Base-by-base conservation (phyloP, 2,797 vertebrate genomes). In the Eurystomus glaucurus region DNA sequence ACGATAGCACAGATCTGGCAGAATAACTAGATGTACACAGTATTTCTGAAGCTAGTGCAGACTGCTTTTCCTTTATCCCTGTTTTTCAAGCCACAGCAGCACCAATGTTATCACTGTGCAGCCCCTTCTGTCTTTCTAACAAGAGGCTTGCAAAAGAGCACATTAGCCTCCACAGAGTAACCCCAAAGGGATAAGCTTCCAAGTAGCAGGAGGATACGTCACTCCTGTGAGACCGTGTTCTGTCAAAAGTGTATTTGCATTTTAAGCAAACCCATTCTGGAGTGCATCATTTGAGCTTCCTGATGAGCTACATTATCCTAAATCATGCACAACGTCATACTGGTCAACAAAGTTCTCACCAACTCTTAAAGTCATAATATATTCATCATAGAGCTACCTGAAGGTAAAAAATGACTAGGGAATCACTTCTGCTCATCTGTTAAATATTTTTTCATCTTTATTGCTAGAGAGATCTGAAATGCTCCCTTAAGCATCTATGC, bases 191-290 rank as follows among this genome's bases (percentile, higher is more conserved):
- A 50, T 11, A 58, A 10, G 20, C 33, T 70, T 74, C 71, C 41
- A 64, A 37, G 25, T 0, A 84, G n/a, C n/a, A 68, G 0, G 0
- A 14, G 15, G 3, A 50, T 10, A 52, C 0, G 0, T 48, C 20
- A 26, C 23, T 76, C 41, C 46, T 65, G 57, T 14, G 37, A 76
- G 46, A 65, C 14, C 10, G 33, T 54, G 26, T 11, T 91, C 43
- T 55, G 18, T 39, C 82, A 92, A 26, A 85, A 61, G 15, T 3
- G 35, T 18, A 43, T 71, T 7, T 85, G 41, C 3, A 2, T 55
- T 86, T 70, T 55, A 80, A 66, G 2, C 28, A 70, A 95, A 66
- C 5, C 60, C 52, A n/a, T 57, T 88, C 33, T 31, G 9, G 43
- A 77, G 15, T 11, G 21, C 22, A 62, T 7, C 50, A 51, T 39